These are phyloP conservation scores for Tetranychus piercei DNA, from an alignment of 2,888 invertebrate genomes.

Conservation along the genomic window DNA sequence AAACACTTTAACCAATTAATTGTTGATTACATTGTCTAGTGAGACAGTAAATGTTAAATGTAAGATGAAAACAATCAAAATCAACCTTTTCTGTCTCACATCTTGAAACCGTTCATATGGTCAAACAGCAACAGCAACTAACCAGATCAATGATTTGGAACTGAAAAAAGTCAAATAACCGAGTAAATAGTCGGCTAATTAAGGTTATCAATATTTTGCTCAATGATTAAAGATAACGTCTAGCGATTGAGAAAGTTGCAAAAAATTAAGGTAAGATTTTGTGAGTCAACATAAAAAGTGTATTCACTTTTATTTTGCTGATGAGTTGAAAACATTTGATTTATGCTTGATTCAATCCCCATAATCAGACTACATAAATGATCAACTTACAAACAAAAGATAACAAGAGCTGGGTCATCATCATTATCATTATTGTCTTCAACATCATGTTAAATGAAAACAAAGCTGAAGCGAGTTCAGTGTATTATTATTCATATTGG, in stretches of 20 bases:
- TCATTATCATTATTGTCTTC: not conserved
- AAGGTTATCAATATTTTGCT: not conserved
- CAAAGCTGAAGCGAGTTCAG: not conserved
- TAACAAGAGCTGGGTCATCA: not conserved
- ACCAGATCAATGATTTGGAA: not conserved
- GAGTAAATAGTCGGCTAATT: not conserved
- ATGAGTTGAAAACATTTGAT: too few species aligned
- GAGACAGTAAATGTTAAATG: not conserved
- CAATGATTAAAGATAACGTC: not conserved
- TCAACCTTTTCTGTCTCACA: too few species aligned
- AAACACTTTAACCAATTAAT: too few species aligned
- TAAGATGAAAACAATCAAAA: not conserved
- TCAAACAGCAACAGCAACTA: not conserved
- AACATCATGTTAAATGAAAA: not conserved
- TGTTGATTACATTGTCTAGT: not conserved
- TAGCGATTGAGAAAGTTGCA: too few species aligned
- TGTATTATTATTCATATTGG: not conserved
- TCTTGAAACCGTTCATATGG: not conserved
- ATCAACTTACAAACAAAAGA: not conserved
- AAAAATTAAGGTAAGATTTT: too few species aligned
- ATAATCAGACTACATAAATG: not conserved
- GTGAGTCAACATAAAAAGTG: too few species aligned
- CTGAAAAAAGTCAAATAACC: not conserved
- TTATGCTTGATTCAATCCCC: not conserved
- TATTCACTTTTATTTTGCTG: too few species aligned